Base-by-base conservation (phyloP, 2,113 vertebrate species). In the Halichoeres trimaculatus region DNA sequence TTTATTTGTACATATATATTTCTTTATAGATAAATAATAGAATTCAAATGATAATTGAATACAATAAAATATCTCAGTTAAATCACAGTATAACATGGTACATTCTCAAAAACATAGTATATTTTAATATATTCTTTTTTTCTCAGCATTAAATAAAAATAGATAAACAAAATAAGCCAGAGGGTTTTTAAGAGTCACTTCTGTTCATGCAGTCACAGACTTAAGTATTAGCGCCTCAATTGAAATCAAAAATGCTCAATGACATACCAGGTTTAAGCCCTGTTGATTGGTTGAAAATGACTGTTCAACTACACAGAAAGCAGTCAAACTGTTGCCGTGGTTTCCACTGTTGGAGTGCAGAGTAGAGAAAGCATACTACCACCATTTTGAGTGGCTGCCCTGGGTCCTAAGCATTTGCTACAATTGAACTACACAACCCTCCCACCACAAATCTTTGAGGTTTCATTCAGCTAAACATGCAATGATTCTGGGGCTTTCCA, bases 61-160 rank as follows among this genome's bases (percentile, higher is more conserved):
- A 93, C 92, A 94, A 93, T 93, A 91, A 94, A 93, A 93, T 94
- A 93, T 92, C 89, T 93, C 91, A 92, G 88, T 90, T 92, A 93
- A 93, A 93, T 95, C 92, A 95, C 94, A 94, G 93, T 93, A 93
- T 94, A 94, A 93, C 91, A 95, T 94, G 92, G 93, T 95, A 94
- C 94, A 95, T 94, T 94, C 92, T 94, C 91, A 91, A 93, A 94
- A 94, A 93, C 93, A 92, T 91, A 91, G 87, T 92, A 93, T 93
- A 93, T 93, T 93, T 92, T 89, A 89, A 93, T 91, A 94, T 91
- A 91, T 91, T 90, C 20, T 90, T 93, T 85, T 91, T 91, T 89
- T 89, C 76, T 93, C 87, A 84, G 92, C 89, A 88, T 92, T 70
- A 85, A 89, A 86, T 77, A 60, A 88, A 90, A 90, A 66, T 54